Percentiles rank a stretch among this genome's conserved stretches.
phyloP scores from a whole-genome alignment of 2,888 invertebrate species.

The Agrotis segetum region DNA sequence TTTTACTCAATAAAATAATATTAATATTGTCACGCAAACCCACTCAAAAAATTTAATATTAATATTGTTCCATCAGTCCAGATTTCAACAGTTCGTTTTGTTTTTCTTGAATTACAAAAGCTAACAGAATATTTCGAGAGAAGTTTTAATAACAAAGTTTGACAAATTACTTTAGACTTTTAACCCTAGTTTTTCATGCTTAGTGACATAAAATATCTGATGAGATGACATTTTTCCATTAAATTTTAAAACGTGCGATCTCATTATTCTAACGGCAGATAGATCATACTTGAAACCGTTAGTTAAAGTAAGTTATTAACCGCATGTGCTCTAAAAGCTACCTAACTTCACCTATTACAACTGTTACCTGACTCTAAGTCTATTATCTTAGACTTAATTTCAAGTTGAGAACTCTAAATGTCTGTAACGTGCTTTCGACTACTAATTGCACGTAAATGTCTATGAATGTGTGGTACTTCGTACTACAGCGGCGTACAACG shows the following conservation, averaged over 20 bases:
- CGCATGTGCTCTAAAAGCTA: constrained; percentile 33
- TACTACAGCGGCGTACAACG: constrained; percentile 6
- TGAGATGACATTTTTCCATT: not conserved
- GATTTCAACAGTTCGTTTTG: constrained; percentile 12
- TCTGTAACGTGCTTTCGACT: constrained; percentile 53
- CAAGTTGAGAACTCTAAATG: constrained; percentile 55
- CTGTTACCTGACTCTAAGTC: constrained; percentile 48
- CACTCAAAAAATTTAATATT: constrained; percentile 1
- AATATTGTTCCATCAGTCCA: constrained; percentile 7
- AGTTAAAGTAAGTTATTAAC: constrained; percentile 12
- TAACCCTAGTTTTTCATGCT: constrained; percentile 1
- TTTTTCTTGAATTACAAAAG: constrained; percentile 19
- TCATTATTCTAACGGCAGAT: not conserved
- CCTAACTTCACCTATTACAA: constrained; percentile 54
- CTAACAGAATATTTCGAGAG: not conserved
- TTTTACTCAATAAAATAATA: constrained; percentile 5
- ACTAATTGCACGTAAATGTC: constrained; percentile 44
- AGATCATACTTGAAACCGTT: not conserved
- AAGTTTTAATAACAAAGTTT: constrained; percentile 19
- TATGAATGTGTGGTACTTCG: constrained; percentile 13
- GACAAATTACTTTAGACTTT: constrained; percentile 26
- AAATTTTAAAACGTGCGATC: not conserved
- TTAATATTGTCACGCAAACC: constrained; percentile 36
- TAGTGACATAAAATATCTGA: not conserved
- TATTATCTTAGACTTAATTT: constrained; percentile 59